Conservation (phyloP, 2,113 vertebrate species). For the Trematocara marginatum region DNA sequence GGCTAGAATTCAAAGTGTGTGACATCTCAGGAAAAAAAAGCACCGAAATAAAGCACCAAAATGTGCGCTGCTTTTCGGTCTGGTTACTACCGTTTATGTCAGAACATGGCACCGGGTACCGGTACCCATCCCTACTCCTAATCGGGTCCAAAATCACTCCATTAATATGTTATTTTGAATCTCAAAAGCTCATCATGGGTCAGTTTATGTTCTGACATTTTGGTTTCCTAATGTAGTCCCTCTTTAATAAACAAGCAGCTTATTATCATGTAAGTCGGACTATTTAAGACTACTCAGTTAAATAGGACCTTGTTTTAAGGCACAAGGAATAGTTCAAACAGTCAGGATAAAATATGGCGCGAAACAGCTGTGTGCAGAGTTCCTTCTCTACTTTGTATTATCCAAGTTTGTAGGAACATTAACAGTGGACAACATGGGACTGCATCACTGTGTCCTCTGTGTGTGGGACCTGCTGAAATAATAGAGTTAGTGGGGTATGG, state of each 20-base stretch:
- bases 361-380: neutral
- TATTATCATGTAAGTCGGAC: neutral
- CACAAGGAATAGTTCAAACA: neutral
- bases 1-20: too few relatives aligned
- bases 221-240: neutral
- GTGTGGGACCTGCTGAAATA: neutral
- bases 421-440: neutral
- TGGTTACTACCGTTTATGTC: too few relatives aligned
- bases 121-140: too few relatives aligned
- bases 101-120: too few relatives aligned
- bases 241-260: neutral
- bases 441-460: neutral
- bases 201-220: neutral
- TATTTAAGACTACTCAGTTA: neutral
- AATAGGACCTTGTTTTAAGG: neutral
- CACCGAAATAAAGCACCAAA: too few relatives aligned
- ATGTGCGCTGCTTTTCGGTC: too few relatives aligned
- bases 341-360: neutral
- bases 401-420: slow-evolving; percentile 1
- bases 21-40: too few relatives aligned
- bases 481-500: neutral
- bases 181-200: neutral
- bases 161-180: neutral
- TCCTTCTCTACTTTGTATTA: neutral
- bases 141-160: neutral